These are phyloP conservation scores for Desmodus rotundus DNA, from an alignment of 2,113 vertebrate species.

Conservation along the genomic window DNA sequence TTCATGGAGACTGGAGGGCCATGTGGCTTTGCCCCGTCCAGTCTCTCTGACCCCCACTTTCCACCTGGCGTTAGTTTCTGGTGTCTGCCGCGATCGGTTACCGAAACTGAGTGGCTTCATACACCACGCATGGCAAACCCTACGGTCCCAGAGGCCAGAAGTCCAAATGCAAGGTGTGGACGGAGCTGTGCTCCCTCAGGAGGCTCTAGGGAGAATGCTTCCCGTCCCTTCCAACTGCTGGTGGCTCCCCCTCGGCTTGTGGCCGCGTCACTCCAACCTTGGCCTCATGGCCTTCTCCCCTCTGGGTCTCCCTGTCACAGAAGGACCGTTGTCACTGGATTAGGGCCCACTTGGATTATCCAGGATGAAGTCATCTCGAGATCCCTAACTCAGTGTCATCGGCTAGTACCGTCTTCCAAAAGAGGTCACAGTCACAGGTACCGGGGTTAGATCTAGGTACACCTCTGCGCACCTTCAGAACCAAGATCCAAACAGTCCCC, in stretches of 20 bases:
- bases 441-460: neutral
- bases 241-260: neutral
- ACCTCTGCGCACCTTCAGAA: neutral
- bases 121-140: rapidly evolving
- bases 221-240: neutral
- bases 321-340: neutral
- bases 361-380: neutral
- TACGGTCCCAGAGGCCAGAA: neutral
- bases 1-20: neutral
- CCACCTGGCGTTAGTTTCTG: rapidly evolving
- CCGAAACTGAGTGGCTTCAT: neutral
- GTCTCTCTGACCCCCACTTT: neutral
- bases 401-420: neutral
- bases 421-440: neutral
- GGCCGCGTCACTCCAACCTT: neutral
- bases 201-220: neutral
- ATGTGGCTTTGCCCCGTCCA: rapidly evolving
- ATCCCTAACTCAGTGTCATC: neutral
- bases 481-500: neutral
- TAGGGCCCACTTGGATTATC: neutral
- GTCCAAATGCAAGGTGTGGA: neutral
- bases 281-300: neutral
- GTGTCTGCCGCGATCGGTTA: rapidly evolving
- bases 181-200: rapidly evolving
- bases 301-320: neutral